Evolutionary conservation across 2,888 invertebrate species (phyloP), one percentile per base, ranked within the genome.

Genomic region (Gastrophysa polygoni): DNA sequence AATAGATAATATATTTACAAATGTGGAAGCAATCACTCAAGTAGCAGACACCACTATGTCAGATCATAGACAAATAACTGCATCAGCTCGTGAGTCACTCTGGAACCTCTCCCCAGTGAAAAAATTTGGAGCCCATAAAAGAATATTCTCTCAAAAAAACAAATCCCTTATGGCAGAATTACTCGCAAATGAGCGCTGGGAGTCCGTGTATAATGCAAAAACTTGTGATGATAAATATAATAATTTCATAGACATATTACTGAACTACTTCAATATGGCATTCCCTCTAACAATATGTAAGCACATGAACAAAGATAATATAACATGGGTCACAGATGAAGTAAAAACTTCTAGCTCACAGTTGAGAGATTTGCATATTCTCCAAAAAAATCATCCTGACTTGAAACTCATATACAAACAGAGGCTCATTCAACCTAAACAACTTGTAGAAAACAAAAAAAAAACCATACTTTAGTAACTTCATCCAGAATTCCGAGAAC

Each of bases 401-500:
- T 29, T 50, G 8, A 2, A 20, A 1, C 8, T 16, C 6, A 1
- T 1, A 3, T 17, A 32, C 50, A 50, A 50, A 50, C 32, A 11
- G 32, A 16, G 4, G 29, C 16, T 16, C 29, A 16, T 2, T 3
- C 29, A 50, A 28, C 29, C 29, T 17, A 50, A 29, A 16, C 50
- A 50, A 16, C 32, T 50, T 17, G 29, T 50, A 11, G 50, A 50
- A 50, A 29, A 16, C 14, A 16, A 16, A 14, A 50, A 50, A n/a
- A 38, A 50, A 50, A 50, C 14, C 28, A 50, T 50, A n/a, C 32
- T 50, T 29, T 50, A 50, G 50, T 50, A 29, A 20, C 11, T 1
- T 46, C 5, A 46, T 46, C 3, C n/a, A 14, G 38, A 6, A 38
- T 14, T 38, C 38, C 11, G 32, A 50, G 10, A 50, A 50, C 18